These are phyloP conservation scores for Dromius quadrimaculatus DNA, from an alignment of 2,888 invertebrate genomes.

Conservation along the genomic window DNA sequence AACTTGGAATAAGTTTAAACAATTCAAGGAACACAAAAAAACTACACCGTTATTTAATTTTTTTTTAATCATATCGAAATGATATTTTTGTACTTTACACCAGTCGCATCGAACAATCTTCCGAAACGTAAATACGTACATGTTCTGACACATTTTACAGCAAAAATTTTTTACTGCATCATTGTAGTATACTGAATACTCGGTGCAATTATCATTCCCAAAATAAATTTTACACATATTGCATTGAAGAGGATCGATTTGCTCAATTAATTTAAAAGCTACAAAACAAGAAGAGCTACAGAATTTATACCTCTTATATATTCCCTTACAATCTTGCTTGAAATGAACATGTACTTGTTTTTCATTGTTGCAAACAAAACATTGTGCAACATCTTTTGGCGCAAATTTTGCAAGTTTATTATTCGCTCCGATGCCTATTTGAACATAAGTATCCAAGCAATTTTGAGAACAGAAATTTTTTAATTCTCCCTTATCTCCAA, in stretches of 20 bases:
- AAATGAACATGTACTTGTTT: neutral
- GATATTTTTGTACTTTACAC: conserved; percentile 92
- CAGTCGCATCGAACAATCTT: conserved; percentile 88
- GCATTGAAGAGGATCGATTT: conserved; percentile 81
- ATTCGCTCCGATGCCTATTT: no score
- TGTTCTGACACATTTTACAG: conserved; percentile 85
- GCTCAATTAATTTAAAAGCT: conserved; percentile 88
- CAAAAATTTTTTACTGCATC: conserved; percentile 80
- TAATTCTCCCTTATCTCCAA: neutral
- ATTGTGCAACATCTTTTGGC: neutral
- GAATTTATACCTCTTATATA: conserved; percentile 75
- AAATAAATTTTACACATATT: conserved; percentile 85
- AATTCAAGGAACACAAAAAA: conserved; percentile 86
- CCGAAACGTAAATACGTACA: conserved; percentile 83
- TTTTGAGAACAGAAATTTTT: neutral
- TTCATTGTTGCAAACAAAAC: neutral
- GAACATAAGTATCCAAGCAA: neutral
- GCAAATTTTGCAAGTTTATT: neutral
- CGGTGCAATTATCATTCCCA: conserved; percentile 75
- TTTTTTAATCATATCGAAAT: conserved; percentile 87
- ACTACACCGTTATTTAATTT: conserved; percentile 71
- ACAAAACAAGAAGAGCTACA: conserved; percentile 90
- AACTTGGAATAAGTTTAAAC: conserved; percentile 69
- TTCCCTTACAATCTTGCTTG: conserved; percentile 70
- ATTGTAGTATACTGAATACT: conserved; percentile 76